These are phyloP conservation scores for Catagonus wagneri DNA, from an alignment of 2,113 vertebrate genomes.

Conservation along the genomic window DNA sequence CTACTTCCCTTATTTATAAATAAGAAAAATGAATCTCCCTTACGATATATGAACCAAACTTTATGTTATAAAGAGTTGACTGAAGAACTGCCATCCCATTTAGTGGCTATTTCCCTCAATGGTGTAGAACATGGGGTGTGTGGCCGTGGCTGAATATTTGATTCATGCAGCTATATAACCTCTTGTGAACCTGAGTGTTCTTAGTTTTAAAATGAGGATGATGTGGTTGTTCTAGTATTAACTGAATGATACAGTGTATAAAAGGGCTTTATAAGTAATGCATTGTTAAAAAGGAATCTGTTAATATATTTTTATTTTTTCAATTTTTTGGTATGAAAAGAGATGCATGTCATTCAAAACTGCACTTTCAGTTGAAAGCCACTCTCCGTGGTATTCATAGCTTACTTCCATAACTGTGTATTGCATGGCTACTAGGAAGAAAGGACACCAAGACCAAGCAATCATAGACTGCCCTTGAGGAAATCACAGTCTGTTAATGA, in stretches of 20 bases:
- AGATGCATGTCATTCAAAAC: background rate
- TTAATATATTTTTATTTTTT: background rate
- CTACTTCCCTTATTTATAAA: background rate
- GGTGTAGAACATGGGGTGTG: too few species aligned
- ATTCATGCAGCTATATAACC: background rate
- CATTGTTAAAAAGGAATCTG: background rate
- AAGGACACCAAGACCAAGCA: background rate
- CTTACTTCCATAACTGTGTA: background rate
- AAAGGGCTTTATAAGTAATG: constrained; percentile 4
- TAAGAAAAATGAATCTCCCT: background rate
- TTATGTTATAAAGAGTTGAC: background rate
- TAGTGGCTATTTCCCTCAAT: background rate
- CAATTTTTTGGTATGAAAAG: background rate
- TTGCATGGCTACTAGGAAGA: background rate
- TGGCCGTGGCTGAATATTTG: too few species aligned
- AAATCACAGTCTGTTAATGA: background rate
- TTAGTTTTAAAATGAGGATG: background rate
- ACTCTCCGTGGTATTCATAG: background rate
- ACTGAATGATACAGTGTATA: background rate
- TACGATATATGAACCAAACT: background rate
- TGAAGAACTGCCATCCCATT: background rate
- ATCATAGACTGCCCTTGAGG: background rate
- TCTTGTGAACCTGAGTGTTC: background rate
- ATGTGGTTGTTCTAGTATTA: background rate
- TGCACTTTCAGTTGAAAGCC: background rate